These are phyloP conservation scores for Amia ocellicauda DNA, from an alignment of 2,113 vertebrate genomes.

Conservation along the genomic window DNA sequence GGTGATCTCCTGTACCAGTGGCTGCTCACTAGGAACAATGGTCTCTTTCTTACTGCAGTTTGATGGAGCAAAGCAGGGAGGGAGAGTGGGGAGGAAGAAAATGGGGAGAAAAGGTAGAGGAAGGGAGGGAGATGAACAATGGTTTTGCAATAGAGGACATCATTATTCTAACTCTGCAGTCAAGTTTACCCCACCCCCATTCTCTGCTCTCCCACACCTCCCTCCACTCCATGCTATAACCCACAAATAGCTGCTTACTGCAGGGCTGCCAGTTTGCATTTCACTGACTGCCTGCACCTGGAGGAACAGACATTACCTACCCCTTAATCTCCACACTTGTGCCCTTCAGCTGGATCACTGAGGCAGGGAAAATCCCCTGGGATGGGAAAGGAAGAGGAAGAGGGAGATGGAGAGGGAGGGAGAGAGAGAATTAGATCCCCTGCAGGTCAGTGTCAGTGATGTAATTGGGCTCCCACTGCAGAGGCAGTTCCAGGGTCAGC, in stretches of 20 bases:
- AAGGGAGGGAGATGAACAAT: too few relatives aligned
- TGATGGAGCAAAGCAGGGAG: background rate
- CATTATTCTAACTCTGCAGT: too few relatives aligned
- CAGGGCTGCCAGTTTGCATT: too few relatives aligned
- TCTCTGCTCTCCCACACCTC: too few relatives aligned
- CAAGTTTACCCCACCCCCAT: too few relatives aligned
- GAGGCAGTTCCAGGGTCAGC: background rate
- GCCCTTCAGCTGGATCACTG: constrained; percentile 43
- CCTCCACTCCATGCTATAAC: too few relatives aligned
- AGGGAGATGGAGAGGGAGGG: background rate
- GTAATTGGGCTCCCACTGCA: too few relatives aligned
- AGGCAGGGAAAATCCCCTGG: constrained; percentile 51
- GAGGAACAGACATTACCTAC: constrained; percentile 30
- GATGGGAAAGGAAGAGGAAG: background rate
- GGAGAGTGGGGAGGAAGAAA: background rate
- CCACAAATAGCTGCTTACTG: too few relatives aligned
- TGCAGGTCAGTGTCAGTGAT: background rate
- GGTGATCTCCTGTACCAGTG: constrained; percentile 56
- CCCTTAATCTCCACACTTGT: constrained; percentile 20
- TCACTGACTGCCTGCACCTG: too few relatives aligned
- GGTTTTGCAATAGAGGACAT: too few relatives aligned
- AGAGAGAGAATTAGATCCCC: background rate
- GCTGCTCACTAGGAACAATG: constrained; percentile 27
- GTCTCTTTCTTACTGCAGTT: constrained; percentile 26
- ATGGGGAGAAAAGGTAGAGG: background rate